These are phyloP conservation scores for Rhincodon typus DNA, from an alignment of 2,797 vertebrate species.

Conservation along the genomic window DNA sequence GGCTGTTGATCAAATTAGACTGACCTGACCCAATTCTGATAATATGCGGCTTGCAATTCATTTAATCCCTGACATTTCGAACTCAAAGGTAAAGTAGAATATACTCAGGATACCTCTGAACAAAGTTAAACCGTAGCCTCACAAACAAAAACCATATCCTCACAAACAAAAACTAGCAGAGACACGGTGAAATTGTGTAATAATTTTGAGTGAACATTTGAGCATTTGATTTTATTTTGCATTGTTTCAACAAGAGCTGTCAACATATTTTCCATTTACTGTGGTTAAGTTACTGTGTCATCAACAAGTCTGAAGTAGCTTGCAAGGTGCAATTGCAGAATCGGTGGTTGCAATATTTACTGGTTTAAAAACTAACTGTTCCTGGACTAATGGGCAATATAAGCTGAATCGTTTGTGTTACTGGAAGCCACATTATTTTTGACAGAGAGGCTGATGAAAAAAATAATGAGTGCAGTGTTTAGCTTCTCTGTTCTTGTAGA, in stretches of 20 bases:
- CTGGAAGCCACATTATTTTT: not conserved
- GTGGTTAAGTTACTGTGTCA: not conserved
- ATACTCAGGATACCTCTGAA: not conserved
- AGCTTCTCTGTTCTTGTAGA: too few relatives aligned
- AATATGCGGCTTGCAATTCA: not conserved
- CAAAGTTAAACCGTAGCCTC: not conserved
- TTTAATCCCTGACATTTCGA: not conserved
- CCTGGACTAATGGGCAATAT: not conserved
- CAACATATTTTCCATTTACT: not conserved
- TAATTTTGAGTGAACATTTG: not conserved
- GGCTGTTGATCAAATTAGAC: constrained; percentile 7
- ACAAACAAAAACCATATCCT: not conserved
- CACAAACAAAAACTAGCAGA: not conserved
- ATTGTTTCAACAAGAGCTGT: not conserved
- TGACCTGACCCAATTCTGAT: constrained; percentile 6
- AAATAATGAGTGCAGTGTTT: not conserved
- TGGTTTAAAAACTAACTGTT: constrained; percentile 4
- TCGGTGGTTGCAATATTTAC: not conserved
- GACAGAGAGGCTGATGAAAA: not conserved
- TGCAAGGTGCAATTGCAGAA: not conserved
- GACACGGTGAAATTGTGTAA: not conserved
- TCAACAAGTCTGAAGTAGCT: not conserved
- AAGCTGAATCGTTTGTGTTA: not conserved
- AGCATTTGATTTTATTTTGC: not conserved
- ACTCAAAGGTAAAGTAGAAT: not conserved